phyloP scores from a whole-genome alignment of 1,140 invertebrate genomes.

The Tetragnatha versicolor region DNA sequence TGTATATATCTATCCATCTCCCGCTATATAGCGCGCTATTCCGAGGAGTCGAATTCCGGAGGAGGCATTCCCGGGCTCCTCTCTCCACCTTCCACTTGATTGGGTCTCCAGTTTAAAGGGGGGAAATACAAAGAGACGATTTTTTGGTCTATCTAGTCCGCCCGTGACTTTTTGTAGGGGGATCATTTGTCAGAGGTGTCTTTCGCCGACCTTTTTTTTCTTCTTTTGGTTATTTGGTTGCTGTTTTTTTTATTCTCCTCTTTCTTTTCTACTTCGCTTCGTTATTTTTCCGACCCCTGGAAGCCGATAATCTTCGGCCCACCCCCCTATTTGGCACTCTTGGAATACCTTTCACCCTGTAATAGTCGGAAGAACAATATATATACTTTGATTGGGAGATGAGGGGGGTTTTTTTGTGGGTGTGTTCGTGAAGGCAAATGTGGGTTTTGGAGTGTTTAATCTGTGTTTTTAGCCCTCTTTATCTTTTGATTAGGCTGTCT shows the following conservation, averaged over 20 bases:
- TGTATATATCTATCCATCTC: neutral
- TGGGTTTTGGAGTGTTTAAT: too few relatives aligned
- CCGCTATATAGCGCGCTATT: slow-evolving; percentile 1
- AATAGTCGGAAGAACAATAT: too few relatives aligned
- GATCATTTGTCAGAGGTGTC: slow-evolving; percentile 52
- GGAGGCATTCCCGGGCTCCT: slow-evolving; percentile 43
- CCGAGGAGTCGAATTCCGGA: slow-evolving; percentile 35
- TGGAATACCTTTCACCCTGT: too few relatives aligned
- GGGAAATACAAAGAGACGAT: neutral
- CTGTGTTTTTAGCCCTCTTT: too few relatives aligned
- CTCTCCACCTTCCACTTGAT: slow-evolving; percentile 48
- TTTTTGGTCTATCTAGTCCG: slow-evolving; percentile 54
- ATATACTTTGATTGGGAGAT: too few relatives aligned
- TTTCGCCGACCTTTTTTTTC: slow-evolving; percentile 47
- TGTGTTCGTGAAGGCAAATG: too few relatives aligned
- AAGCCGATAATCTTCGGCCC: too few relatives aligned
- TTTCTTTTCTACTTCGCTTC: neutral
- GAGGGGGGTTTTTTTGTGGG: too few relatives aligned
- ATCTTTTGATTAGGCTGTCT: too few relatives aligned
- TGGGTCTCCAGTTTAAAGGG: slow-evolving; percentile 53
- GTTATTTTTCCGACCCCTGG: too few relatives aligned
- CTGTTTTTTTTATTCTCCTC: neutral
- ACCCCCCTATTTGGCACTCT: too few relatives aligned
- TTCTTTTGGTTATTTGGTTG: neutral
- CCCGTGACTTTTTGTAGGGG: slow-evolving; percentile 51